Base-by-base conservation (phyloP, 1,140 invertebrate genomes). In the Philaenus spumarius region DNA sequence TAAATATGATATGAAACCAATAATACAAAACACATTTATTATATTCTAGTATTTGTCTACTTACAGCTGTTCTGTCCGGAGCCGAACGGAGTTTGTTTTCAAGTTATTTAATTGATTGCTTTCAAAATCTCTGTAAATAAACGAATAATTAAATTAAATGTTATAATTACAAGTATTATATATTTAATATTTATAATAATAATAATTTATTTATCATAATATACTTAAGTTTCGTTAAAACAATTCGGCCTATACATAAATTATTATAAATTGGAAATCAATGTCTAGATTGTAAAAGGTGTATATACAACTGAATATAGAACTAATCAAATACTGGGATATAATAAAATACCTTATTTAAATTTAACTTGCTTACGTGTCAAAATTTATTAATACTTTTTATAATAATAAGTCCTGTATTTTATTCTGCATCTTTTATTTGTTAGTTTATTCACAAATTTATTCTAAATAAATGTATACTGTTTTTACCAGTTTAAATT, bases 1-100 rank as follows among this genome's bases (percentile, higher is more conserved):
- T 42, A 20, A 3, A 5, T 15, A 42, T 37, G 14, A 3, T 20
- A 14, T 42, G 5, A 42, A 5, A 7, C 3, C 4, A 9, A 47
- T n/a, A n/a, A n/a, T n/a, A n/a, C n/a, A n/a, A n/a, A n/a, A n/a
- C n/a, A n/a, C n/a, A n/a, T n/a, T n/a, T n/a, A n/a, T n/a, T n/a
- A n/a, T n/a, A n/a, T n/a, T n/a, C n/a, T n/a, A n/a, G n/a, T 22
- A 20, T 7, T 23, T 40, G 48, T 24, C 39, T 54, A 78, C 79
- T 75, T 75, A 81, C 80, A 81, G 71, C 73, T 79, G 78, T 61
- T 77, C 78, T 60, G 76, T 78, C 62, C 73, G 72, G 11, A 80
- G 69, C 62, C 73, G 74, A 22, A 81, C 71, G 5, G 77, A 75
- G 63, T 76, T 75, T 37, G 70, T 68, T 59, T 72, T 67, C 58